Evolutionary conservation across 2,888 invertebrate species (phyloP), one percentile per base, ranked within the genome.

Genomic region (Erebia aethiops): DNA sequence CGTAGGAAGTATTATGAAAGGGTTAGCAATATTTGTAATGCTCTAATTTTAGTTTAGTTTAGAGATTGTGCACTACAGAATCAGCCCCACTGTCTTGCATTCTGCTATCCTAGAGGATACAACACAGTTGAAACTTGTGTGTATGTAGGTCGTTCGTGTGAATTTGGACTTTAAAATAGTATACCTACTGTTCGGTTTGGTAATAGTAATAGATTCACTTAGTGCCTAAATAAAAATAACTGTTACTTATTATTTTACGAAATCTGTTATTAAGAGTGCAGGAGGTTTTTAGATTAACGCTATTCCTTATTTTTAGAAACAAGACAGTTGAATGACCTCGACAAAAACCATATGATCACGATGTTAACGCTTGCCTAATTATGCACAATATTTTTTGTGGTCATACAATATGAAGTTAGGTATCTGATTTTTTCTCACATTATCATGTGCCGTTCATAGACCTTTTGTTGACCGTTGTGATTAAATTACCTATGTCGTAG

Each of bases 281-380:
- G 52, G 8, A 21, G 21, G 18, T 16, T 61, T 41, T 61, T 16
- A 43, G 16, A 61, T 61, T 61, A 60, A 61, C 43, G 16, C 9
- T 61, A 11, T 43, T 61, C 43, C 18, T 61, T 61, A 46, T 43
- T 49, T 49, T 49, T 62, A 62, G 62, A 62, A 62, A 49, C 21
- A 62, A 46, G 21, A 62, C 21, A 49, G 62, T 62, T 62, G 62
- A 62, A 62, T 21, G 62, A 62, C 62, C 62, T 62, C 62, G 62
- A 14, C 49, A 49, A 62, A 46, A 62, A 62, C 18, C 21, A 49
- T 49, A 49, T 18, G 62, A 49, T 62, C 49, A 62, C 62, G 62
- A 49, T 62, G 46, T 62, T 49, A 62, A 62, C 49, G 62, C 46
- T 62, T 62, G 62, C 46, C 49, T 62, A 8, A 62, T 46, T 62